Base-by-base conservation (phyloP, 2,797 vertebrate genomes). In the Iguana delicatissima region DNA sequence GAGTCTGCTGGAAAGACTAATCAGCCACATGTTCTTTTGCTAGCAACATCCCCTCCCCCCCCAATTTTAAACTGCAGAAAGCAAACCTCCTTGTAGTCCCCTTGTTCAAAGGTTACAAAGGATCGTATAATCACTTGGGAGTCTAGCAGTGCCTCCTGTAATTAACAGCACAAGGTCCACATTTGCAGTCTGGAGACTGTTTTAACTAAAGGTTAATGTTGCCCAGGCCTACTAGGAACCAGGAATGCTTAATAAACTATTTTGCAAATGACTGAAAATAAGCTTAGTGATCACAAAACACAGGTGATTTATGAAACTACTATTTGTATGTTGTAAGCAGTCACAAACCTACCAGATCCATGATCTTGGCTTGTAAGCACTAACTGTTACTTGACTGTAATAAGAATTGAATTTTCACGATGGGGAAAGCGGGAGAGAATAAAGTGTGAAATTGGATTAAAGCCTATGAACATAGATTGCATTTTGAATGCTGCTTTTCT, bases 361-460 rank as follows among this genome's bases (percentile, higher is more conserved):
- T 74, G 91, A 91, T 90, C 82, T 85, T 93, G 59, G 74, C 86
- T 95, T 93, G 57, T 85, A 81, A 92, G 86, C 87, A 80, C 32
- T 89, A 29, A 84, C 85, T 88, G 67, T 87, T 93, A 69, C 85
- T 59, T 81, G 83, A 89, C 90, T 92, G 76, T 91, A 92, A 92
- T 91, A 93, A 94, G 93, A 92, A 77, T 67, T 83, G 55, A 91
- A 64, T 91, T 95, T 96, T 94, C 79, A 93, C 95, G 89, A 90
- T 80, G 72, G 79, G 73, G 50, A 57, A 87, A 92, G 89, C 86
- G 88, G 92, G 32, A 87, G 77, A 83, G 93, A 89, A 85, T 73
- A 93, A 91, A 89, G 90, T 8, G 1, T 95, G 93, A 95, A 95
- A 96, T 95, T 87, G 92, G 93, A 93, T 94, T 94, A 94, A 59